Evolutionary conservation across 2,797 vertebrate genomes (phyloP).

Genomic region (Danio aesculapii): DNA sequence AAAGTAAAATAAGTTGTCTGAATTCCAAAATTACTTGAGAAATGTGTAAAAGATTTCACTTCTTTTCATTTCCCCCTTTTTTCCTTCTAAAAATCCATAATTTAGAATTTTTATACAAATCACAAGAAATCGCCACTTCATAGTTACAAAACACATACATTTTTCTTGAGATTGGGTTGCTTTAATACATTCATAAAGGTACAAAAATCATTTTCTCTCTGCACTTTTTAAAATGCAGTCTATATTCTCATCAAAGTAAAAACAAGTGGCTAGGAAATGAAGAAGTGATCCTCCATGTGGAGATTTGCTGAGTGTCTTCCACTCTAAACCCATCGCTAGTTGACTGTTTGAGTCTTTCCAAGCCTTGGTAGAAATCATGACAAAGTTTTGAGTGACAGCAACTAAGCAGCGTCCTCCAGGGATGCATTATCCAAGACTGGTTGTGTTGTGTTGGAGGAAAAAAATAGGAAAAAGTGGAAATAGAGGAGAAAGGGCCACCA

Average conservation of each 20-base stretch:
- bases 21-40: no score
- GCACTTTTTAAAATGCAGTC: background rate
- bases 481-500: background rate
- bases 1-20: no score
- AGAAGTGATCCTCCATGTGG: background rate
- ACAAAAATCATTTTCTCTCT: background rate
- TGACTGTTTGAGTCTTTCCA: conserved; percentile 1
- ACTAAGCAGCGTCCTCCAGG: conserved; percentile 18
- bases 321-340: background rate
- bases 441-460: background rate
- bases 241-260: background rate
- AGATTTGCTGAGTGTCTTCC: background rate
- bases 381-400: conserved; percentile 17
- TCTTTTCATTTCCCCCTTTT: no score
- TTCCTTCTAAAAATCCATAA: no score
- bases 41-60: no score
- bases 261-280: background rate
- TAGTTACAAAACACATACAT: no score
- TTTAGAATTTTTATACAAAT: no score
- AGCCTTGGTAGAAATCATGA: background rate
- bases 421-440: background rate
- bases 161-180: background rate
- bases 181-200: background rate
- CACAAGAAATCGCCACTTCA: background rate
- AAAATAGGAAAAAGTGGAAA: background rate